Conservation (phyloP, 1,140 invertebrate genomes). For the Teleopsis dalmanni region DNA sequence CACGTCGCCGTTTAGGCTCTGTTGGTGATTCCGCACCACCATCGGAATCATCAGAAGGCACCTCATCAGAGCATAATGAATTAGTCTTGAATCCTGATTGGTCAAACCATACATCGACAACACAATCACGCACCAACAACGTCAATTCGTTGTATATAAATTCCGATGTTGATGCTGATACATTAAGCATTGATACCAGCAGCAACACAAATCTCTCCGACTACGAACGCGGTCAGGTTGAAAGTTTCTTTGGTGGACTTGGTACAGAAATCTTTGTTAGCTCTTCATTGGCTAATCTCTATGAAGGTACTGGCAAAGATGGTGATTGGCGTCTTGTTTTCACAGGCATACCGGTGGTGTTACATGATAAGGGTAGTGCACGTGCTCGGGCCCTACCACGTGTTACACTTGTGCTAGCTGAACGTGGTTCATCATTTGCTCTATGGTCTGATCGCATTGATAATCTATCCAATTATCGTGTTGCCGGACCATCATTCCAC, state of each 20-base stretch:
- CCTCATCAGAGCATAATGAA: constrained; percentile 39
- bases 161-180: constrained; percentile 38
- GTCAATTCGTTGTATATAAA: constrained; percentile 31
- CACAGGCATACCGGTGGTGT: constrained; percentile 73
- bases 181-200: constrained; percentile 36
- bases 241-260: constrained; percentile 70
- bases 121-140: constrained; percentile 17
- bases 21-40: constrained; percentile 41
- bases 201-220: constrained; percentile 53
- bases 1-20: constrained; percentile 39
- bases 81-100: constrained; percentile 33
- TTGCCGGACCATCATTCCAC: constrained; percentile 65
- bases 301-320: constrained; percentile 53
- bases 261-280: constrained; percentile 75
- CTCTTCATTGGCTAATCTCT: constrained; percentile 71
- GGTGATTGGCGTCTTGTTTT: constrained; percentile 65
- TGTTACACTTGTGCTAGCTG: constrained; percentile 70
- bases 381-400: constrained; percentile 61
- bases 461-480: constrained; percentile 58
- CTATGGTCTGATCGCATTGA: constrained; percentile 81
- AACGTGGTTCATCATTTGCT: constrained; percentile 75
- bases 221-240: constrained; percentile 65
- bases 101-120: constrained; percentile 36
- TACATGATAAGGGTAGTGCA: constrained; percentile 70
- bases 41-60: constrained; percentile 41